phyloP scores from a whole-genome alignment of 2,797 vertebrate genomes.

The Crotalus adamanteus region DNA sequence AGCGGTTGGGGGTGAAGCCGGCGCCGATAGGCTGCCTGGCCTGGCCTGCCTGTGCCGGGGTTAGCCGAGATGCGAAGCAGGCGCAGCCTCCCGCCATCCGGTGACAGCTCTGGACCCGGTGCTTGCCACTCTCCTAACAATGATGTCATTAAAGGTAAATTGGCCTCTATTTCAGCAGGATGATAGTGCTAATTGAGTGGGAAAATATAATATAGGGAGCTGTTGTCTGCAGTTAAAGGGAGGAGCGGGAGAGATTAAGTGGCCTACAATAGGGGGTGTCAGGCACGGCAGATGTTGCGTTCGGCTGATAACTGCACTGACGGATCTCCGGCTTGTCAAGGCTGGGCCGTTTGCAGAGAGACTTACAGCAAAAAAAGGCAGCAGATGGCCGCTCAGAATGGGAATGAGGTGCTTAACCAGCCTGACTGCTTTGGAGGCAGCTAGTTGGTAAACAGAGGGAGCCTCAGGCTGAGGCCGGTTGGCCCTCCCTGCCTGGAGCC shows the following conservation, averaged over 20 bases:
- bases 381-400: conserved; percentile 91
- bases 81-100: conserved; percentile 82
- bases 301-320: conserved; percentile 93
- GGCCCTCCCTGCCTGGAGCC: conserved; percentile 63
- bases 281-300: conserved; percentile 98
- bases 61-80: conserved; percentile 80
- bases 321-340: conserved; percentile 97
- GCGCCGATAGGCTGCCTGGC: conserved; percentile 82
- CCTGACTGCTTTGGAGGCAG: conserved; percentile 78
- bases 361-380: conserved; percentile 88
- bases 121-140: conserved; percentile 96
- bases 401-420: conserved; percentile 90
- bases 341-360: conserved; percentile 87
- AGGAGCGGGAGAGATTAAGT: conserved; percentile 96
- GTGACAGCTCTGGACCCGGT: conserved; percentile 82
- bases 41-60: conserved; percentile 74
- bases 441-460: conserved; percentile 85
- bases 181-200: conserved; percentile 99
- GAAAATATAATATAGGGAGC: conserved; percentile 99
- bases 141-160: conserved; percentile 99
- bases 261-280: conserved; percentile 97
- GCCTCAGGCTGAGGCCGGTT: conserved; percentile 74
- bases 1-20: conserved; percentile 88
- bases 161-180: conserved; percentile 99
- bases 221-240: conserved; percentile 93